Percentiles rank a stretch among this genome's conserved stretches.
These are phyloP conservation scores for Ceyx melanurus DNA, from an alignment of 2,113 vertebrate species.

Conservation along the genomic window DNA sequence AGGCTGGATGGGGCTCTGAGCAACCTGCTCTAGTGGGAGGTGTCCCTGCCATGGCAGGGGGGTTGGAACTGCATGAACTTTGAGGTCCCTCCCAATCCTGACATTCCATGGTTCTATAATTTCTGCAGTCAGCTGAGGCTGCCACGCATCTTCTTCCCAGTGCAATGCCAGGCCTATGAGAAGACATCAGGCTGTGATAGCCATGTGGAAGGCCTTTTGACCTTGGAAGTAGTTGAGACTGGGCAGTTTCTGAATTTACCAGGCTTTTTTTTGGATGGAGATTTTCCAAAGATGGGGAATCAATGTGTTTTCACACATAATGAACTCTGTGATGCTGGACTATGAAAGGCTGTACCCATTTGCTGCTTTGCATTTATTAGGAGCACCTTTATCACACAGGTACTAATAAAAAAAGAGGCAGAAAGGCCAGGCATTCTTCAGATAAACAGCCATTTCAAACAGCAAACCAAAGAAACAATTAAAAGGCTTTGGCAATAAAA, in stretches of 20 bases:
- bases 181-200: not conserved
- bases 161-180: not conserved
- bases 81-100: too few species aligned
- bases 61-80: too few species aligned
- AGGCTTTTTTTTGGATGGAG: not conserved
- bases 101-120: not conserved
- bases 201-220: not conserved
- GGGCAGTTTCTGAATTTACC: not conserved
- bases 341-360: not conserved
- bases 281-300: not conserved
- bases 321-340: not conserved
- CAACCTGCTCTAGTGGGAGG: too few species aligned
- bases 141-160: not conserved
- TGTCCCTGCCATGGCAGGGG: too few species aligned
- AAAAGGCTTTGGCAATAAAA: constrained; percentile 35
- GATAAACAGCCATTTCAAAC: constrained; percentile 3
- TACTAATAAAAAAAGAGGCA: not conserved
- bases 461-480: constrained; percentile 44
- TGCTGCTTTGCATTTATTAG: not conserved
- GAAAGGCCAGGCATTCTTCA: not conserved
- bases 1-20: too few species aligned
- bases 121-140: not conserved
- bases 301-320: not conserved
- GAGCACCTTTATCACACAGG: not conserved
- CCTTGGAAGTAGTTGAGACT: not conserved